Percentiles rank a stretch among this genome's conserved stretches.
Conservation (phyloP, 2,888 invertebrate species). For the Eledone cirrhosa region DNA sequence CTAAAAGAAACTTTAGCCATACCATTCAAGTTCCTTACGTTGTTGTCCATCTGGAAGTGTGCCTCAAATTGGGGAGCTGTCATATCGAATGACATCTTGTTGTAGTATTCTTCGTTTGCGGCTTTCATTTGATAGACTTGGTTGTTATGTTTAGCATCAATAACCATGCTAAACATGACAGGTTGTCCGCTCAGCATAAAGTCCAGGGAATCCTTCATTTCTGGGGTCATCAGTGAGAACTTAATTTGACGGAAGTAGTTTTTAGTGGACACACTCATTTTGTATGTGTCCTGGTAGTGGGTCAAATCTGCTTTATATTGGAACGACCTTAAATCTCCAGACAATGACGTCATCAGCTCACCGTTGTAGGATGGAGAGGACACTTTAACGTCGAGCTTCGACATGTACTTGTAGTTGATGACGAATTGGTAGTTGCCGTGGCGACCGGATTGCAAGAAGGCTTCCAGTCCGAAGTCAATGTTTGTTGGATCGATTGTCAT, state of each 20-base stretch:
- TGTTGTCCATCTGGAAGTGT: too few relatives aligned
- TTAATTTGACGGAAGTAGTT: not conserved
- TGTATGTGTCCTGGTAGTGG: not conserved
- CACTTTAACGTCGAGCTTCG: not conserved
- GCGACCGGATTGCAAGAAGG: not conserved
- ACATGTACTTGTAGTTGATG: not conserved
- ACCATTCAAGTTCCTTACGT: not conserved
- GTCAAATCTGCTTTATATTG: too few relatives aligned
- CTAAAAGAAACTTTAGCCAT: not conserved
- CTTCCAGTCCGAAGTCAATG: not conserved
- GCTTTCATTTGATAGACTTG: too few relatives aligned
- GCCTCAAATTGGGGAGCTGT: too few relatives aligned
- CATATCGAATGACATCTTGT: too few relatives aligned
- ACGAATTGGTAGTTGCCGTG: not conserved
- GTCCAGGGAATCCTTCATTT: too few relatives aligned
- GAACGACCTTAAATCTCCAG: not conserved
- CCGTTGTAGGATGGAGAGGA: not conserved
- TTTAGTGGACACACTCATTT: not conserved
- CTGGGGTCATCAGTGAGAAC: not conserved
- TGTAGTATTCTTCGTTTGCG: too few relatives aligned
- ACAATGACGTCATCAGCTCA: not conserved
- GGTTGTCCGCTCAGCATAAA: too few relatives aligned
- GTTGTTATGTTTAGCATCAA: too few relatives aligned
- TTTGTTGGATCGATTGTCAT: not conserved
- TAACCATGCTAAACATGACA: too few relatives aligned